Base-by-base conservation (phyloP, 2,888 invertebrate species). In the Luffia ferchaultella region DNA sequence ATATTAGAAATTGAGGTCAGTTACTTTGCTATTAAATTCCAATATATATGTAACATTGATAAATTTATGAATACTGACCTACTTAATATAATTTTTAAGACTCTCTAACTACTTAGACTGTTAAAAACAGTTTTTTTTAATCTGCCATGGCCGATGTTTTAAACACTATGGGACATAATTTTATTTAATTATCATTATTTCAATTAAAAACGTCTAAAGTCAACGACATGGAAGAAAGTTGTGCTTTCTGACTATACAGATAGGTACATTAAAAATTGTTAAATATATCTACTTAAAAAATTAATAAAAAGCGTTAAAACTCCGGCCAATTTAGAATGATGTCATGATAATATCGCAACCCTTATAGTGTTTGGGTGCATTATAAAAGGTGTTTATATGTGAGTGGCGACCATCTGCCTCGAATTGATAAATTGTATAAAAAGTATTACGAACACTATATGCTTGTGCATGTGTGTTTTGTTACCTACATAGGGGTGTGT, bases 351-450 rank as follows among this genome's bases (percentile, higher is more conserved):
- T 73, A 61, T 67, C 71, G 73, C 75, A 76, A 75, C 80, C 79
- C 73, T 43, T 72, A 73, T 69, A 72, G 73, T 73, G 66, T 72
- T 63, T 63, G 74, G 72, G 67, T 74, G 71, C 67, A 68, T 75
- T 76, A 72, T 64, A 72, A 75, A 77, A 76, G 74, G 76, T 79
- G 76, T 77, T 74, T 78, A 78, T 76, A 60, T 73, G 76, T 63
- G 68, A 64, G 62, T 57, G 60, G 12, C 5, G 18, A 66, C 75
- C 82, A 83, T 83, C 83, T 83, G 83, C 73, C 71, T 67, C 65
- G 67, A 67, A 75, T 77, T 80, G 78, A 77, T 79, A 76, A 74
- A 80, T 71, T 70, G 71, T 73, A 72, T 80, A 80, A 82, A 83
- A 80, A 79, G 71, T 67, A 60, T 63, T 62, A 60, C 63, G 60